Percentiles rank a stretch among this genome's conserved stretches.
These are phyloP conservation scores for Zaprionus lachaisei DNA, from an alignment of 1,140 invertebrate genomes.

Conservation along the genomic window DNA sequence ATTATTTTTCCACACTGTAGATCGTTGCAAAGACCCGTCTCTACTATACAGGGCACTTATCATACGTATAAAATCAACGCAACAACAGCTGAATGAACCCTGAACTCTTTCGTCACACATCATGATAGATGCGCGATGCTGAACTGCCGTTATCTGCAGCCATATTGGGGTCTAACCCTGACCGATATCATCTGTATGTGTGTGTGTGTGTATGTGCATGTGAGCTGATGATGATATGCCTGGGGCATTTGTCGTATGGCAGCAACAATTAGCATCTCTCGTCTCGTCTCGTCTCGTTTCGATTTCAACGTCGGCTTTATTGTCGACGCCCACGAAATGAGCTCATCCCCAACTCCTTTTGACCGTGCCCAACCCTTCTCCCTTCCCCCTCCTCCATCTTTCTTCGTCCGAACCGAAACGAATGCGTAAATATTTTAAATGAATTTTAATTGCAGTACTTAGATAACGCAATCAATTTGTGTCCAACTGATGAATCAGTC, in stretches of 20 bases:
- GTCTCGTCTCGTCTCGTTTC: constrained; percentile 6
- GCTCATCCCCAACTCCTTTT: constrained; percentile 29
- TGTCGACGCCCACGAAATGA: constrained; percentile 47
- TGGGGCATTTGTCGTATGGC: constrained; percentile 26
- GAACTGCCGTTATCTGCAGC: constrained; percentile 33
- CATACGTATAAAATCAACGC: constrained; percentile 31
- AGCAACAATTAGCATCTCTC: constrained; percentile 28
- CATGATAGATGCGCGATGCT: constrained; percentile 8
- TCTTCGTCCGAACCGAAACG: constrained; percentile 6
- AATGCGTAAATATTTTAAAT: constrained; percentile 63
- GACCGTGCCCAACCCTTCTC: too few relatives aligned
- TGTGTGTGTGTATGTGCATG: background rate
- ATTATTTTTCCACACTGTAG: constrained; percentile 12
- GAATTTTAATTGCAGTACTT: constrained; percentile 76
- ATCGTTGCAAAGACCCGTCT: background rate
- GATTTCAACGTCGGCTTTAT: constrained; percentile 19
- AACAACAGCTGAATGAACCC: constrained; percentile 28
- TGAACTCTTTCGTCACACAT: constrained; percentile 49
- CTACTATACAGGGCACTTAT: constrained; percentile 21
- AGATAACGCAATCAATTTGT: constrained; percentile 65
- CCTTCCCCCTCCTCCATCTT: background rate
- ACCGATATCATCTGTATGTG: constrained; percentile 29
- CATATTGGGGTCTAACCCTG: constrained; percentile 43
- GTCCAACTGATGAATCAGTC: constrained; percentile 57
- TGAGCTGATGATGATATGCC: constrained; percentile 34